Percentiles rank a stretch among this genome's conserved stretches.
Evolutionary conservation across 2,113 vertebrate genomes (phyloP).

Genomic region (Uria lomvia): DNA sequence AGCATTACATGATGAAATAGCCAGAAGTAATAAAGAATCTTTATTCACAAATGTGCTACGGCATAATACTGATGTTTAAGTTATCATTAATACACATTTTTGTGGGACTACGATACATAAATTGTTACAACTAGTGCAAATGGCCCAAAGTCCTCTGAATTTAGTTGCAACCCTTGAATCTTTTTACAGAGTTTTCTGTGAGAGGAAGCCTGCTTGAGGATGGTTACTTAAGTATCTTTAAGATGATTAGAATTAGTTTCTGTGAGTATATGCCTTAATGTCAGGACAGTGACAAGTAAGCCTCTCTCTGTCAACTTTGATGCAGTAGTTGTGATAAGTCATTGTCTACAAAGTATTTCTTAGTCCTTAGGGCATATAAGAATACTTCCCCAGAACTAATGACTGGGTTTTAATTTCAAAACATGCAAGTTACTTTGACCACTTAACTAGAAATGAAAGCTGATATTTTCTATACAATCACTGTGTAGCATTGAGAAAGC

Average conservation of each 20-base stretch:
- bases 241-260: not conserved
- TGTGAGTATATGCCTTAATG: not conserved
- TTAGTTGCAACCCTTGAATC: not conserved
- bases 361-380: not conserved
- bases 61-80: not conserved
- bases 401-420: not conserved
- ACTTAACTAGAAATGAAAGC: not conserved
- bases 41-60: not conserved
- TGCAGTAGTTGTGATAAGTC: not conserved
- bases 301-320: not conserved
- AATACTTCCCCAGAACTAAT: not conserved
- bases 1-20: not conserved
- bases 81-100: not conserved
- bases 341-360: not conserved
- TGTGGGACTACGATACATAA: not conserved
- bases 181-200: not conserved
- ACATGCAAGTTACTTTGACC: not conserved
- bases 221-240: not conserved
- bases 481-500: not conserved
- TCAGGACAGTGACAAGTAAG: not conserved
- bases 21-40: not conserved
- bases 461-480: not conserved
- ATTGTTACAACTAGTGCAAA: not conserved
- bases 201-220: not conserved
- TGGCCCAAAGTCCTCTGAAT: not conserved